These are phyloP conservation scores for Smittia aterrima DNA, from an alignment of 2,888 invertebrate species.

Conservation along the genomic window DNA sequence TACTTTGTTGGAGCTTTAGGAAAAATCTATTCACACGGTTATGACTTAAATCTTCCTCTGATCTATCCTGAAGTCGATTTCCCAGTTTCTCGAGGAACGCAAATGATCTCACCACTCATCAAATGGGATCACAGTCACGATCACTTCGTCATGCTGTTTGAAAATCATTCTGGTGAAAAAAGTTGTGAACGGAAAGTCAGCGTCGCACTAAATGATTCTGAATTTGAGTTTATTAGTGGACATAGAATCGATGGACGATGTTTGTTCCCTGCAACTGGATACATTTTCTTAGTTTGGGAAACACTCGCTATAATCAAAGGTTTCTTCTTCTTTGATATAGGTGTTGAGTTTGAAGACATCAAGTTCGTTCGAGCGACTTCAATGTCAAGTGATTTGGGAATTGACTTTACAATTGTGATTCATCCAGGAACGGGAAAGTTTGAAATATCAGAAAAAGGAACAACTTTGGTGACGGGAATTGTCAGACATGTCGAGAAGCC, in stretches of 20 bases:
- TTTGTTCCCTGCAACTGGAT: slow-evolving; percentile 81
- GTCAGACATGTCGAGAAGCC: slow-evolving; percentile 57
- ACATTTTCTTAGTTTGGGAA: slow-evolving; percentile 74
- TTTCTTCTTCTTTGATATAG: slow-evolving; percentile 66
- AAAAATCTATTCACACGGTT: slow-evolving; percentile 60
- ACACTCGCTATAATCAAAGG: slow-evolving; percentile 64
- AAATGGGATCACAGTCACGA: slow-evolving; percentile 83
- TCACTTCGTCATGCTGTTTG: slow-evolving; percentile 70
- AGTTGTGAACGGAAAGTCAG: slow-evolving; percentile 64
- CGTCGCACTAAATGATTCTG: slow-evolving; percentile 63
- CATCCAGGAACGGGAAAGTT: slow-evolving; percentile 62
- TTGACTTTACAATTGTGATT: slow-evolving; percentile 59
- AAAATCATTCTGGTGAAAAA: slow-evolving; percentile 64
- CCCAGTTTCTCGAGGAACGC: slow-evolving; percentile 84
- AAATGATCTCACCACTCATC: slow-evolving; percentile 77
- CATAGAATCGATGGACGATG: slow-evolving; percentile 83
- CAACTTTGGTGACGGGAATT: slow-evolving; percentile 68
- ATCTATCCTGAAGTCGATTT: slow-evolving; percentile 73
- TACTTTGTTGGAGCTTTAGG: slow-evolving; percentile 54
- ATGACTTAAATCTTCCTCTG: slow-evolving; percentile 69
- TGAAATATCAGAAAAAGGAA: slow-evolving; percentile 67
- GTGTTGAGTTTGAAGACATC: slow-evolving; percentile 82
- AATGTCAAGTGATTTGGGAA: slow-evolving; percentile 63
- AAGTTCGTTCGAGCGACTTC: slow-evolving; percentile 80
- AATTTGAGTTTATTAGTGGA: slow-evolving; percentile 70